phyloP scores from a whole-genome alignment of 2,888 invertebrate species.

The Steinernema scapterisci region DNA sequence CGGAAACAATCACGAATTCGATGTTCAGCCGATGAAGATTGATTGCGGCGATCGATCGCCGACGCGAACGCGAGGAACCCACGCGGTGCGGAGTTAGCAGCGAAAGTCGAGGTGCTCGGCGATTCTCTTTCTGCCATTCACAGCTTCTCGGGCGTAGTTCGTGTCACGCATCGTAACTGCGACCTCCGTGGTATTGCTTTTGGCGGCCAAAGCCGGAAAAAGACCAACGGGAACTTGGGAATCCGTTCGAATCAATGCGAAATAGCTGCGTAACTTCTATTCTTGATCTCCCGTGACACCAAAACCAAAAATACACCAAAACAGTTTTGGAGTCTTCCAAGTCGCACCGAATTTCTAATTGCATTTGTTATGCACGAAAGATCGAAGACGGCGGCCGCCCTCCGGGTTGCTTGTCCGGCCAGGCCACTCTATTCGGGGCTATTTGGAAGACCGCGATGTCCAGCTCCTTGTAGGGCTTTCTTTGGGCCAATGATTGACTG shows the following conservation, averaged over 20 bases:
- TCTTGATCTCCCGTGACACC: neutral
- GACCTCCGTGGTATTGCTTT: too few relatives aligned
- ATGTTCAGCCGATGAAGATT: neutral
- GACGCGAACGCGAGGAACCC: neutral
- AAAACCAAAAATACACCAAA: neutral
- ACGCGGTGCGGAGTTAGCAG: neutral
- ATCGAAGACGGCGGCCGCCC: constrained; percentile 23
- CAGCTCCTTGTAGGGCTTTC: neutral
- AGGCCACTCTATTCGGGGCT: neutral
- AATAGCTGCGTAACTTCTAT: neutral
- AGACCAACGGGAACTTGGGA: neutral
- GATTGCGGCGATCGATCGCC: neutral
- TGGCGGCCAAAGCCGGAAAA: too few relatives aligned
- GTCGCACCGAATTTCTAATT: neutral
- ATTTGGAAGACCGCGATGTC: neutral
- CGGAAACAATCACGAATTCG: too few relatives aligned
- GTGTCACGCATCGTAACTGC: too few relatives aligned
- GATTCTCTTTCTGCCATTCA: too few relatives aligned
- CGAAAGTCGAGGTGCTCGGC: neutral
- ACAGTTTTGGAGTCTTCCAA: neutral
- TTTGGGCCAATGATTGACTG: neutral
- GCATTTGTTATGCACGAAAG: constrained; percentile 28
- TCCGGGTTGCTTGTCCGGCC: neutral
- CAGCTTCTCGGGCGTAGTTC: too few relatives aligned
- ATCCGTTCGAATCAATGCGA: neutral